These are phyloP conservation scores for Bradypus variegatus DNA, from an alignment of 2,797 vertebrate species.

Conservation along the genomic window DNA sequence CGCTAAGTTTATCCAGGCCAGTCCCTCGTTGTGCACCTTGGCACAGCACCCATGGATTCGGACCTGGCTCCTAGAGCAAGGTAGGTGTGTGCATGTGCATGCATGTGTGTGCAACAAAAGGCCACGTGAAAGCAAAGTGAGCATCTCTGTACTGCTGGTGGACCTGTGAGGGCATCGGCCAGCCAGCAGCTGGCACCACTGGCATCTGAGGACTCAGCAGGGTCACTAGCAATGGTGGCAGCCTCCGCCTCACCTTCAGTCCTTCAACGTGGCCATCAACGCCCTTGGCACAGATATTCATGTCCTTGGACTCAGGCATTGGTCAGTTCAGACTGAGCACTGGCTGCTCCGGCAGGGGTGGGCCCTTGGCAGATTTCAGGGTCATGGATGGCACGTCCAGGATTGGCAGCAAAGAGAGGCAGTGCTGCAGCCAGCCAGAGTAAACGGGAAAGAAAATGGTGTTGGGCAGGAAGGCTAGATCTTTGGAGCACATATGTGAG, in stretches of 20 bases:
- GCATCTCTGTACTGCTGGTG: background rate
- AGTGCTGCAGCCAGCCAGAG: background rate
- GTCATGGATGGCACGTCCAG: background rate
- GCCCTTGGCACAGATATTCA: background rate
- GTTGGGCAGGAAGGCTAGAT: background rate
- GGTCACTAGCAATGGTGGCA: background rate
- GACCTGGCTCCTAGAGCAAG: background rate
- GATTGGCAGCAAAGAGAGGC: background rate
- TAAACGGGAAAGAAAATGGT: background rate
- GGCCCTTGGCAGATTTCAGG: background rate
- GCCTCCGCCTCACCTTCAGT: background rate
- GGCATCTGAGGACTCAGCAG: background rate
- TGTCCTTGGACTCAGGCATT: background rate
- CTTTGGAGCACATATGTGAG: background rate
- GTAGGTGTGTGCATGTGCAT: too few relatives aligned
- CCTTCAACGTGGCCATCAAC: background rate
- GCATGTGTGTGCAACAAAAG: background rate
- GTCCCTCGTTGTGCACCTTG: background rate
- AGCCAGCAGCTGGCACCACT: background rate
- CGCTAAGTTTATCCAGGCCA: constrained; percentile 6
- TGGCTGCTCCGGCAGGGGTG: background rate
- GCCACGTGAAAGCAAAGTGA: background rate
- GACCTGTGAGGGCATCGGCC: fast-evolving
- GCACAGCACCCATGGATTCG: background rate
- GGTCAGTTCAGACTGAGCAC: background rate